Base-by-base conservation (phyloP, 2,797 vertebrate species). In the Tapera naevia region DNA sequence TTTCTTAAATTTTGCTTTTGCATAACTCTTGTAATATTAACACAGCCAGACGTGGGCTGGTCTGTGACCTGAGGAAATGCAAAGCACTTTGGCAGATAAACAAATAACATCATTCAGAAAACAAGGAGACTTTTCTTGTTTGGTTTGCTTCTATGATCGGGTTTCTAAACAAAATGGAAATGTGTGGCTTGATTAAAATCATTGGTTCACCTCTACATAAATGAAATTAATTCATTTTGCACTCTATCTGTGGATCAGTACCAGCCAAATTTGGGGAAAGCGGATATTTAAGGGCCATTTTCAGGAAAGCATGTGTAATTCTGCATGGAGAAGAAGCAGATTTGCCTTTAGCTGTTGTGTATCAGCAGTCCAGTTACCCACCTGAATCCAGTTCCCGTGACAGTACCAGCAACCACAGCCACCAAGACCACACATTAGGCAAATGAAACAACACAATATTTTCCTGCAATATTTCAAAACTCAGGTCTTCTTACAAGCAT, bases 91-190 rank as follows among this genome's bases (percentile, higher is more conserved):
- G 94, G 97, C 97, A 96, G 91, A 94, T 95, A 97, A 95, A 97
- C 84, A 97, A 89, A 97, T 94, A 94, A 82, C 97, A 97, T 97
- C 97, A 96, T 89, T 84, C 81, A 80, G 91, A 94, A 96, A 98
- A 98, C 96, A 98, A 98, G 96, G 95, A 93, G 96, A 85, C 95
- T 75, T 96, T 97, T 98, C 97, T 98, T 93, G 75, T 92, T 94
- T 32, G 15, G 57, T 94, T 89, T 73, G 84, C 94, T 86, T 70
- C 57, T 79, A 67, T 39, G 90, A 95, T 88, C 88, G 10, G 72
- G 80, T 76, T 88, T 78, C 70, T 92, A 90, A 95, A 97, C 91
- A 93, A 46, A 84, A 87, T 67, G 91, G 91, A 93, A 94, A 95
- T 43, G 37, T 39, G 70, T 39, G 85, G 88, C 81, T 81, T 4